A percentile compares a stretch with the other conserved stretches of the same genome.
Evolutionary conservation across 2,113 vertebrate species (phyloP).

Genomic region (Chaenocephalus aceratus): DNA sequence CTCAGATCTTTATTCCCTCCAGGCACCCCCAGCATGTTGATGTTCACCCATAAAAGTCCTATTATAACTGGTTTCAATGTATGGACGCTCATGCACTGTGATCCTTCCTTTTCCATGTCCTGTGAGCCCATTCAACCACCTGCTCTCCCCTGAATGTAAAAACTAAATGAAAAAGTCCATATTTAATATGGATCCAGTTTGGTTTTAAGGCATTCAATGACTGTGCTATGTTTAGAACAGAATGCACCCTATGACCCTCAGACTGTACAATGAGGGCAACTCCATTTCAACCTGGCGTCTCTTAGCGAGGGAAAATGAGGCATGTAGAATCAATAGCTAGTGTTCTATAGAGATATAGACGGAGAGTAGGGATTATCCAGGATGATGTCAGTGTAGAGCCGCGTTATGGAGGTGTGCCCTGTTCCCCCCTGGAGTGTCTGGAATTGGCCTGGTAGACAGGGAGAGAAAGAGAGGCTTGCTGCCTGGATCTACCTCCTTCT

Average conservation of each 20-base stretch:
- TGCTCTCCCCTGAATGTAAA: slow-evolving; percentile 26
- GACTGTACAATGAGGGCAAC: slow-evolving; percentile 16
- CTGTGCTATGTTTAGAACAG: slow-evolving; percentile 64
- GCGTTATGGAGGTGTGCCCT: slow-evolving; percentile 10
- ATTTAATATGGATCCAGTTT: background rate
- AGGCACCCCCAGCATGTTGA: slow-evolving; percentile 13
- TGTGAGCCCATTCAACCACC: slow-evolving; percentile 6
- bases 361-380: slow-evolving; percentile 37
- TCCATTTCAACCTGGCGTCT: slow-evolving; percentile 15
- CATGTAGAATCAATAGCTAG: slow-evolving; percentile 33
- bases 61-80: slow-evolving; percentile 31
- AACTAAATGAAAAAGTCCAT: background rate
- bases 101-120: background rate
- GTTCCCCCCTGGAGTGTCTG: slow-evolving; percentile 28
- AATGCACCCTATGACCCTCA: slow-evolving; percentile 30
- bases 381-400: slow-evolving; percentile 26
- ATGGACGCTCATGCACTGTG: slow-evolving; percentile 1
- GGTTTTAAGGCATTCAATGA: slow-evolving; percentile 77
- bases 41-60: slow-evolving; percentile 33
- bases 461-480: slow-evolving; percentile 26
- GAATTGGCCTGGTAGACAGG: slow-evolving; percentile 38
- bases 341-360: slow-evolving; percentile 48
- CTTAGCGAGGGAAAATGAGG: slow-evolving; percentile 39
- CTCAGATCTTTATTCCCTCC: slow-evolving; percentile 50
- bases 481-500: slow-evolving; percentile 34